Base-by-base conservation (phyloP, 1,140 invertebrate species). In the Lanistes nyassanus region DNA sequence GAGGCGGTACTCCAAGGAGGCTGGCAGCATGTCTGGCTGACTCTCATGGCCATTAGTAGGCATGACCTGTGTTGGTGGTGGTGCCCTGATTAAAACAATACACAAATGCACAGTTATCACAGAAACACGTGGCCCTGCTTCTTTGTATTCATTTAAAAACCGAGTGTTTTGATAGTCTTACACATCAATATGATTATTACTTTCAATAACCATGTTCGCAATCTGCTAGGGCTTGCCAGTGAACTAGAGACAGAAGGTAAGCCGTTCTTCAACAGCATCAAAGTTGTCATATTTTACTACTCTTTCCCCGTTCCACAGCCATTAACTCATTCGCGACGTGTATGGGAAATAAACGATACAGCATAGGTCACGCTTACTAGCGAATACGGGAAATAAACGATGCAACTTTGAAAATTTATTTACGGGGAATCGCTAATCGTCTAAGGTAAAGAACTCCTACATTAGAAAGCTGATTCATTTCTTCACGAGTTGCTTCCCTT, bases 1-100 rank as follows among this genome's bases (percentile, higher is more conserved):
- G 90, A 98, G 96, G 34, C 96, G 93, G 85, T 98, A 97, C 90
- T 99, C 97, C 76, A 99, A 88, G 26, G 97, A 95, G 7, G 96
- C 97, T 23, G 97, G 97, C 77, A 99, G 90, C 79, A 98, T 97
- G 51, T 96, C 83, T 39, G 77, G 79, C 4, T 36, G 36, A 13
- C 16, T 29, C 26, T 72, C 70, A 42, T 72, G 70, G 37, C 70
- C 55, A 56, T 72, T 67, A 23, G 65, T 26, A 23, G 65, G 1
- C 21, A 23, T 2, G 29, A 31, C 9, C 23, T 60, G 56, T 26
- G 39, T 29, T 37, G 36, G 5, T 42, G 36, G 5, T 42, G 47
- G 47, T n/a, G 36, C 31, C 47, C 37, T 42, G 23, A 37, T 23
- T 5, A 26, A 66, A 13, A 64, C n/a, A 34, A 66, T 23, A 34